Evolutionary conservation across 2,797 vertebrate species (phyloP).

Genomic region (Nyctalus aviator): DNA sequence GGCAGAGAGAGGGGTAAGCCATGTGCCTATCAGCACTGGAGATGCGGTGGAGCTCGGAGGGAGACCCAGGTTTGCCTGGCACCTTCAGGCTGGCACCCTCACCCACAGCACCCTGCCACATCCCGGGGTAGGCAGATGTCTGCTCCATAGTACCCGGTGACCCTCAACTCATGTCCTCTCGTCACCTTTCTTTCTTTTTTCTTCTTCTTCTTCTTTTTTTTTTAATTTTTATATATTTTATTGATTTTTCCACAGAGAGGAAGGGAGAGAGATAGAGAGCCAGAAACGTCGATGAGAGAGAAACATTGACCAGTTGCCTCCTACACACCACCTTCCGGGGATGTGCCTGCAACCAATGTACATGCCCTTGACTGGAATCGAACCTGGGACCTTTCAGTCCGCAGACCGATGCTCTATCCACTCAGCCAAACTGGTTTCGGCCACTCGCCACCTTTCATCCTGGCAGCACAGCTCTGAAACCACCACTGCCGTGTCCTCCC

Average conservation of each 20-base stretch:
- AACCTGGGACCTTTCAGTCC: too few relatives aligned
- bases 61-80: not conserved
- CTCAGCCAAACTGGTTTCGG: too few relatives aligned
- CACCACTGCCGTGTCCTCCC: not conserved
- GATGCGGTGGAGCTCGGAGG: accelerated
- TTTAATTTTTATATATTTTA: not conserved
- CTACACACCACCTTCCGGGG: too few relatives aligned
- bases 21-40: accelerated
- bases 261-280: too few relatives aligned
- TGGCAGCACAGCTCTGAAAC: not conserved
- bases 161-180: not conserved
- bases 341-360: too few relatives aligned
- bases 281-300: too few relatives aligned
- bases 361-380: too few relatives aligned
- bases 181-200: not conserved
- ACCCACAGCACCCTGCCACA: accelerated
- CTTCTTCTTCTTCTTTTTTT: slow-evolving; percentile 5
- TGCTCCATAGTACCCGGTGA: not conserved
- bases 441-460: not conserved
- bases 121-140: not conserved
- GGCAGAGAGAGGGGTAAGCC: not conserved
- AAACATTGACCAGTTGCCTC: too few relatives aligned
- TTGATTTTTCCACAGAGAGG: too few relatives aligned
- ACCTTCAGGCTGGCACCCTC: accelerated
- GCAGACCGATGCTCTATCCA: too few relatives aligned